A percentile compares a stretch with the other conserved stretches of the same genome.
These are phyloP conservation scores for Siniperca obscura DNA, from an alignment of 2,797 vertebrate genomes.

Conservation along the genomic window DNA sequence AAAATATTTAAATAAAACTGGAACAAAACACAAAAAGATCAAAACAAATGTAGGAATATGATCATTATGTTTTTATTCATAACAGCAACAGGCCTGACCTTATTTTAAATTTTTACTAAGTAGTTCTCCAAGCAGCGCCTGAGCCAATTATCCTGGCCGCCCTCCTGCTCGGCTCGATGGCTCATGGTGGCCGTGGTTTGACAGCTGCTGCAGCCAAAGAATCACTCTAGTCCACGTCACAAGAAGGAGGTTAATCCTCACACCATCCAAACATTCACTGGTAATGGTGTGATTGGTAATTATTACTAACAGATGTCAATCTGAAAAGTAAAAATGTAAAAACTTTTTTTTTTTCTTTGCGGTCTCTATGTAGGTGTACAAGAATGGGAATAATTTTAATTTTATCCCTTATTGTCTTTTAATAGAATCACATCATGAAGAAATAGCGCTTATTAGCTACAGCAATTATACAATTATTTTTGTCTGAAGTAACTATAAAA, in stretches of 20 bases:
- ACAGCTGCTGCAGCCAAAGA: constrained; percentile 67
- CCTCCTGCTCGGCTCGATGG: constrained; percentile 17
- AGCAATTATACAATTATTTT: not conserved
- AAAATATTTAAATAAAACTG: not conserved
- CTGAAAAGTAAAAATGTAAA: not conserved
- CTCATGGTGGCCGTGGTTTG: constrained; percentile 12
- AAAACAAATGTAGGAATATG: not conserved
- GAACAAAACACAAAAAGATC: not conserved
- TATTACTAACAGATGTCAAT: constrained; percentile 38
- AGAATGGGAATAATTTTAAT: no score
- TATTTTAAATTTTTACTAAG: not conserved
- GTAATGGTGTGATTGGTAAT: constrained; percentile 2
- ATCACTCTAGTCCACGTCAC: constrained; percentile 32
- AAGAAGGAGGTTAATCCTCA: constrained; percentile 64
- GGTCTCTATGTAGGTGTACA: not conserved
- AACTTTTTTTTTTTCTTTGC: not conserved
- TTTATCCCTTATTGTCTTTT: not conserved
- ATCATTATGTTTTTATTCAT: not conserved
- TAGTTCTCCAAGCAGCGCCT: constrained; percentile 13
- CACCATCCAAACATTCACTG: constrained; percentile 19
- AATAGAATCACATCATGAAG: not conserved
- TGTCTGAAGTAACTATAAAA: not conserved
- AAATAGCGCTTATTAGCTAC: not conserved
- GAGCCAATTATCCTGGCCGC: constrained; percentile 43
- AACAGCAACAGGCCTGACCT: not conserved